Percentiles rank a stretch among this genome's conserved stretches.
These are phyloP conservation scores for Synodontis membranacea DNA, from an alignment of 2,113 vertebrate species.

Conservation along the genomic window DNA sequence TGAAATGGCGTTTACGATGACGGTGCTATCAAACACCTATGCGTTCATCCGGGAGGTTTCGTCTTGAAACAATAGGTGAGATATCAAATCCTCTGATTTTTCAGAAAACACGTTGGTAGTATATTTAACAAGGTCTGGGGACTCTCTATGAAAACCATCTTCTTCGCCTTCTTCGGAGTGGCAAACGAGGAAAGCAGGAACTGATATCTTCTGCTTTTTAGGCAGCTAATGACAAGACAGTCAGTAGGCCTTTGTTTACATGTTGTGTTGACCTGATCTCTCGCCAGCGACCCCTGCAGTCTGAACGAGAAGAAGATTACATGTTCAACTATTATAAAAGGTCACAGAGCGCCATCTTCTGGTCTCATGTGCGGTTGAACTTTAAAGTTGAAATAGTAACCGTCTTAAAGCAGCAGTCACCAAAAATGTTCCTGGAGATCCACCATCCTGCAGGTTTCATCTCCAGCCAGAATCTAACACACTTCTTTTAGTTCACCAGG, in stretches of 20 bases:
- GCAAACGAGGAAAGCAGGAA: not conserved
- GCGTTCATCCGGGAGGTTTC: not conserved
- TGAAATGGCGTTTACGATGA: not conserved
- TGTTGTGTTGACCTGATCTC: not conserved
- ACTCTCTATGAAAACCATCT: not conserved
- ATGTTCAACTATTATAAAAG: not conserved
- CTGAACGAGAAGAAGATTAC: not conserved
- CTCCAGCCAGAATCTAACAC: no score
- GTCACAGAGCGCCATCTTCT: conserved; percentile 15
- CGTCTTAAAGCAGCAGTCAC: no score
- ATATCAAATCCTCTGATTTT: not conserved
- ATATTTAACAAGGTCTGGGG: not conserved
- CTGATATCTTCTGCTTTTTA: not conserved
- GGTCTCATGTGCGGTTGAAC: not conserved
- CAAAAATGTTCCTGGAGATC: no score
- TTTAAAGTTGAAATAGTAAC: no score
- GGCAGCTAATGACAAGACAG: not conserved
- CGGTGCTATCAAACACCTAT: not conserved
- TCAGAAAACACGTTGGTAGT: not conserved
- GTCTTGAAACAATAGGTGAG: not conserved
- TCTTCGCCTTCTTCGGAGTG: not conserved
- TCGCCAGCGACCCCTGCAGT: conserved; percentile 22
- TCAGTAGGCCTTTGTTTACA: not conserved
- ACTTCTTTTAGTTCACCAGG: no score
- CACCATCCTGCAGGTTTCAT: no score